Percentiles rank a stretch among this genome's conserved stretches.
Evolutionary conservation across 2,113 vertebrate species (phyloP).

Genomic region (Lycaon pictus): DNA sequence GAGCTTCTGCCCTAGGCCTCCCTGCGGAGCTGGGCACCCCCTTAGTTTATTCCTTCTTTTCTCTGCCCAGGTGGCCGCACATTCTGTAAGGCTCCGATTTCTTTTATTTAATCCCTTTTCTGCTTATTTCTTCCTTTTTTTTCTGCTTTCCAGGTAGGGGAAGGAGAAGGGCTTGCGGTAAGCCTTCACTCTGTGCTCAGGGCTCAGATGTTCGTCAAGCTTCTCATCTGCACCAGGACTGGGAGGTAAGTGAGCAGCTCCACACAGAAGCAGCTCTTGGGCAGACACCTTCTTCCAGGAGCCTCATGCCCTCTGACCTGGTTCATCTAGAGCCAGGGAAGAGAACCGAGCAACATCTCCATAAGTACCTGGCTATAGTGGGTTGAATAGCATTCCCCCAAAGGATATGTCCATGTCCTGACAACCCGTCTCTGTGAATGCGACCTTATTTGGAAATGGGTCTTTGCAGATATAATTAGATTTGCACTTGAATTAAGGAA

Average conservation of each 20-base stretch:
- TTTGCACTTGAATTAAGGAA: not conserved
- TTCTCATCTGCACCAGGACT: not conserved
- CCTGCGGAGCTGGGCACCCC: not conserved
- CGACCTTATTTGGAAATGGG: not conserved
- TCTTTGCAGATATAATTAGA: not conserved
- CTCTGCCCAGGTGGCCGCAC: not conserved
- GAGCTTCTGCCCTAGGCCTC: not conserved
- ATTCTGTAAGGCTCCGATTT: not conserved
- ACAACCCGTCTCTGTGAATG: not conserved
- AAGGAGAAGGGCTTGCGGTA: not conserved
- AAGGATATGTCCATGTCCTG: not conserved
- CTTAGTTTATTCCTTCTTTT: not conserved
- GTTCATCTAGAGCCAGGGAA: not conserved
- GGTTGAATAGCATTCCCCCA: not conserved
- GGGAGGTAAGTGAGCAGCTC: not conserved
- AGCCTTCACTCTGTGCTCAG: not conserved
- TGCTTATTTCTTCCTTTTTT: not conserved
- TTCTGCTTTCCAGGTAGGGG: not conserved
- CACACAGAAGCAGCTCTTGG: not conserved
- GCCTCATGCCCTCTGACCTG: not conserved
- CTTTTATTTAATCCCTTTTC: not conserved
- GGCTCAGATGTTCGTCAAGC: accelerated
- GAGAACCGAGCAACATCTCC: not conserved
- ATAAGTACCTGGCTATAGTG: not conserved
- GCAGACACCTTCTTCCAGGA: not conserved